Percentiles rank a stretch among this genome's conserved stretches.
Evolutionary conservation across 2,888 invertebrate genomes (phyloP).

Genomic region (Acholoe squamosa): DNA sequence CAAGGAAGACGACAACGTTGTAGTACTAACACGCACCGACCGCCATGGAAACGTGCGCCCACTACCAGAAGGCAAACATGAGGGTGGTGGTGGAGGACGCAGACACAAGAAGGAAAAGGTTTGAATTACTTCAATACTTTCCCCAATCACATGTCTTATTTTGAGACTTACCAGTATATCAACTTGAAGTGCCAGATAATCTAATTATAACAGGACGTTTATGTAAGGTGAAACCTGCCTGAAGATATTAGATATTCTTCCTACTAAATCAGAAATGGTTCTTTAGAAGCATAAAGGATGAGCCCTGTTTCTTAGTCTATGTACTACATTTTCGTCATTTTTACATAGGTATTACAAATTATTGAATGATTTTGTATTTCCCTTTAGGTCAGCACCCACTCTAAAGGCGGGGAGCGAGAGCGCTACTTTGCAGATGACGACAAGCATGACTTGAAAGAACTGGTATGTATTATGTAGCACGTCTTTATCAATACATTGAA

Average conservation of each 20-base stretch:
- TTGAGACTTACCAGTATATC: too few species aligned
- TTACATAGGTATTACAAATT: background rate
- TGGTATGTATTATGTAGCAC: slow-evolving; percentile 84
- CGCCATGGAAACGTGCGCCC: slow-evolving; percentile 86
- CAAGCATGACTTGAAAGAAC: slow-evolving; percentile 91
- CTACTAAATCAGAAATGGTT: too few species aligned
- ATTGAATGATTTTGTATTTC: background rate
- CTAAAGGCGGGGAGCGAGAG: slow-evolving; percentile 88
- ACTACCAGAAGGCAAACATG: slow-evolving; percentile 78
- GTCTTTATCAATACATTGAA: too few species aligned
- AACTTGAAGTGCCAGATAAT: too few species aligned
- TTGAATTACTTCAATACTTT: background rate
- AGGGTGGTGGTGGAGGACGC: background rate
- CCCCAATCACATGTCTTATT: background rate
- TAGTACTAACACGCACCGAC: slow-evolving; percentile 78
- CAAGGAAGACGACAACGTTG: slow-evolving; percentile 82
- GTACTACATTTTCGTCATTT: background rate
- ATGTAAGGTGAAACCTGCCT: too few species aligned
- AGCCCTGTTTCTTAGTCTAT: too few species aligned
- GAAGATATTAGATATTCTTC: too few species aligned
- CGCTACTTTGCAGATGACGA: slow-evolving; percentile 96
- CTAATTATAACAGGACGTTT: too few species aligned
- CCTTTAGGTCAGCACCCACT: slow-evolving; percentile 87
- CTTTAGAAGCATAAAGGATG: too few species aligned
- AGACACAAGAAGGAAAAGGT: slow-evolving; percentile 67